Evolutionary conservation across 1,140 invertebrate species (phyloP), one percentile per base, ranked within the genome.

Genomic region (Drosophila serrata): DNA sequence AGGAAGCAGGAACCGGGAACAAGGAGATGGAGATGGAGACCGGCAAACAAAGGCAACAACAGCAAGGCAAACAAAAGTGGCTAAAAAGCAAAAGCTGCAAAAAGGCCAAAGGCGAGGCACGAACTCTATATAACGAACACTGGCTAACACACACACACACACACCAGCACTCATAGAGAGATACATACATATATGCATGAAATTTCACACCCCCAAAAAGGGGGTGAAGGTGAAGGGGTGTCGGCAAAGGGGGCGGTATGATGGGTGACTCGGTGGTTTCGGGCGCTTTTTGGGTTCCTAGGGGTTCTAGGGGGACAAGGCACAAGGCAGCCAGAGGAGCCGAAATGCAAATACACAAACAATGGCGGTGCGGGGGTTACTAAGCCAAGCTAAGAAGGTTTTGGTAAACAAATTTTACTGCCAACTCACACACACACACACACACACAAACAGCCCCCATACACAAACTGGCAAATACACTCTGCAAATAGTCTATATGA

Each of bases 381-480:
- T 84, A 88, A 88, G 84, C 84, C 85, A 88, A 88, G 85, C 84
- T 88, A 88, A 88, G 84, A 90, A 88, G 84, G 84, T 88, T 88
- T 88, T 84, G 77, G 85, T 90, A 88, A 90, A 88, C 85, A 88
- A 81, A 88, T 78, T 79, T 78, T 78, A 79, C 75, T 78, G 75
- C 75, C 75, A 78, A 81, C 73, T 78, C 31, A 67, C 65, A 79
- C 73, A 43, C 42, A 37, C 33, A 35, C 33, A 33, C 11, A 37
- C 24, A 65, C 61, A 78, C 76, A 80, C 59, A 80, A 53, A 42
- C 49, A 51, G 56, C 63, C 56, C 63, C 61, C 55, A 62, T 43
- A 75, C 60, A 69, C 63, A 69, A 48, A 64, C 42, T 65, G n/a
- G 42, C 39, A 60, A 19, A 49, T 13, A 55, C 42, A 82, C 42